Conservation (phyloP, 2,113 vertebrate genomes). For the Pachypanchax playfairii region DNA sequence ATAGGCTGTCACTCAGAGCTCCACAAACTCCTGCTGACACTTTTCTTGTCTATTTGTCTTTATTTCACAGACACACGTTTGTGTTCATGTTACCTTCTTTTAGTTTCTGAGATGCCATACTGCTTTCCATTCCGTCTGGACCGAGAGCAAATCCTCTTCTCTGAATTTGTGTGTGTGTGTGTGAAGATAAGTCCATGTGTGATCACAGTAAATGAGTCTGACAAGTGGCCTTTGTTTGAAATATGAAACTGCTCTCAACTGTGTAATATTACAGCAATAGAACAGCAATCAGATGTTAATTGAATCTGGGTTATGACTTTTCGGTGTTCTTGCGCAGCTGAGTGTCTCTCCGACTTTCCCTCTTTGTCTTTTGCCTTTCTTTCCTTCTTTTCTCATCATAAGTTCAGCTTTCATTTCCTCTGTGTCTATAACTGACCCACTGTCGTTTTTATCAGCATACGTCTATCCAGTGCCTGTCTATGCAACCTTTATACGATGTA, state of each 20-base stretch:
- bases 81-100: conserved; percentile 24
- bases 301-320: conserved; percentile 78
- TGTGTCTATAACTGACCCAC: conserved; percentile 26
- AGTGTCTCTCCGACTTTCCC: conserved; percentile 49
- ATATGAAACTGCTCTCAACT: conserved; percentile 73
- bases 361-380: conserved; percentile 19
- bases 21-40: conserved; percentile 40
- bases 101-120: conserved; percentile 1
- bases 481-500: conserved; percentile 1
- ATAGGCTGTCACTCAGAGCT: conserved; percentile 61
- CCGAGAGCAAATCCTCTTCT: conserved; percentile 2
- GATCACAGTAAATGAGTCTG: conserved; percentile 61
- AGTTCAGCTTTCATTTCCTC: conserved; percentile 35
- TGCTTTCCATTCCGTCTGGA: conserved; percentile 3
- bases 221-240: conserved; percentile 73
- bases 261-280: conserved; percentile 74
- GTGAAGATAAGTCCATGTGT: conserved; percentile 30
- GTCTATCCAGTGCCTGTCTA: conserved; percentile 1
- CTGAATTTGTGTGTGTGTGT: conserved; percentile 8
- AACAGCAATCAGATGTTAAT: conserved; percentile 76
- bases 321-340: conserved; percentile 65
- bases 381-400: not conserved
- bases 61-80: not conserved
- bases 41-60: conserved; percentile 18
- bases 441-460: conserved; percentile 10